A percentile compares a stretch with the other conserved stretches of the same genome.
Evolutionary conservation across 2,888 invertebrate species (phyloP).

Genomic region (Eulithis prunata): DNA sequence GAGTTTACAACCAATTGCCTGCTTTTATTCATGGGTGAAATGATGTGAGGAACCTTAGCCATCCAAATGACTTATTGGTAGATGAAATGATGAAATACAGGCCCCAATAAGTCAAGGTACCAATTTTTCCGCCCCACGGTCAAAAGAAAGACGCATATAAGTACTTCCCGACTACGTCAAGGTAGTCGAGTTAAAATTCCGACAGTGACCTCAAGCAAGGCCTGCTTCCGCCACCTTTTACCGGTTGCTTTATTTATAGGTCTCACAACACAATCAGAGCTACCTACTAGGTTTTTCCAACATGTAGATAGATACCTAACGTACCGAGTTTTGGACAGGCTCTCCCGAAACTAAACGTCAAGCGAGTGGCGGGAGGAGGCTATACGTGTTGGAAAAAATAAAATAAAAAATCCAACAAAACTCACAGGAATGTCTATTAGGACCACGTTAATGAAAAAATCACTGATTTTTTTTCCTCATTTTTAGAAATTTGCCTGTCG

Average conservation of each 20-base stretch:
- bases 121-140: conserved; percentile 34
- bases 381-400: no score
- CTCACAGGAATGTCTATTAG: no score
- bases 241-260: conserved; percentile 1
- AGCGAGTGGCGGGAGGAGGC: no score
- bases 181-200: conserved; percentile 38
- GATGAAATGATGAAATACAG: background rate
- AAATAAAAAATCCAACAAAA: conserved; percentile 10
- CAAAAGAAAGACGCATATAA: conserved; percentile 30
- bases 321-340: no score
- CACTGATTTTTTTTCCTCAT: no score
- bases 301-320: background rate
- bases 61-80: conserved; percentile 1
- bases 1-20: no score
- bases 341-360: no score
- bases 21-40: background rate
- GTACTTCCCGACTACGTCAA: conserved; percentile 35
- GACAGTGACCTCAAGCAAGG: conserved; percentile 33
- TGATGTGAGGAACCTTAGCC: background rate
- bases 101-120: conserved; percentile 33
- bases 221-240: conserved; percentile 38
- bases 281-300: background rate
- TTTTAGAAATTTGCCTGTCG: no score
- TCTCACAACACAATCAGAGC: background rate
- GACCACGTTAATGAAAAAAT: no score